These are phyloP conservation scores for Tuberolachnus salignus DNA, from an alignment of 2,888 invertebrate genomes.

Conservation along the genomic window DNA sequence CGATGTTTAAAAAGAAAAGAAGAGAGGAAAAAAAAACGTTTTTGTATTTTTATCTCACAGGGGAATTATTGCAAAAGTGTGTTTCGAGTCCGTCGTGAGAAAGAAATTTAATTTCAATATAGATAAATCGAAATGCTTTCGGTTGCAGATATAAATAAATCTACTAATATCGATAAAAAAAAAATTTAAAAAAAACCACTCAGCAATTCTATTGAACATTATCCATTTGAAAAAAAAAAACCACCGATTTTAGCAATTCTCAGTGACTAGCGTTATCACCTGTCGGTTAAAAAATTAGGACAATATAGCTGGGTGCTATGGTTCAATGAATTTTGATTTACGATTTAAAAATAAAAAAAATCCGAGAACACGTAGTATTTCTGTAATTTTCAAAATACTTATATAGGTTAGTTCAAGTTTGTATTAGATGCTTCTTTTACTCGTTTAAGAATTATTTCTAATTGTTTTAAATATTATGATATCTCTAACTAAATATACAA, in stretches of 20 bases:
- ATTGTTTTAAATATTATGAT: neutral
- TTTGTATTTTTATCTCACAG: too few relatives aligned
- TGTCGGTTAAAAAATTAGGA: slow-evolving; percentile 2
- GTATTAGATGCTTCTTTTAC: neutral
- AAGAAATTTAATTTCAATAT: slow-evolving; percentile 3
- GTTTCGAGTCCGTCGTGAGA: neutral
- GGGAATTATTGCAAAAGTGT: neutral
- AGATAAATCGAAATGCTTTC: neutral
- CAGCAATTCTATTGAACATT: neutral
- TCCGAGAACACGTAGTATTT: neutral
- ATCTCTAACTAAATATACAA: too few relatives aligned
- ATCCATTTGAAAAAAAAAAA: neutral
- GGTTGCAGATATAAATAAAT: neutral
- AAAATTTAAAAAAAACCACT: neutral
- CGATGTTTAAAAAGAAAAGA: too few relatives aligned
- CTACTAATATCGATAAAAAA: neutral
- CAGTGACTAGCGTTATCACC: neutral
- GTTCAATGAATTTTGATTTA: slow-evolving; percentile 24
- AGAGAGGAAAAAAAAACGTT: too few relatives aligned
- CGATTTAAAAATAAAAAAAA: neutral
- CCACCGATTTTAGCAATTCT: slow-evolving; percentile 4
- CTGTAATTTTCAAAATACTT: too few relatives aligned
- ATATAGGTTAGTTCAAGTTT: neutral
- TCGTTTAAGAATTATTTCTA: neutral
- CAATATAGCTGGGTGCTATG: slow-evolving; percentile 20